Conservation (phyloP, 2,113 vertebrate species). For the Bambusicola thoracicus region DNA sequence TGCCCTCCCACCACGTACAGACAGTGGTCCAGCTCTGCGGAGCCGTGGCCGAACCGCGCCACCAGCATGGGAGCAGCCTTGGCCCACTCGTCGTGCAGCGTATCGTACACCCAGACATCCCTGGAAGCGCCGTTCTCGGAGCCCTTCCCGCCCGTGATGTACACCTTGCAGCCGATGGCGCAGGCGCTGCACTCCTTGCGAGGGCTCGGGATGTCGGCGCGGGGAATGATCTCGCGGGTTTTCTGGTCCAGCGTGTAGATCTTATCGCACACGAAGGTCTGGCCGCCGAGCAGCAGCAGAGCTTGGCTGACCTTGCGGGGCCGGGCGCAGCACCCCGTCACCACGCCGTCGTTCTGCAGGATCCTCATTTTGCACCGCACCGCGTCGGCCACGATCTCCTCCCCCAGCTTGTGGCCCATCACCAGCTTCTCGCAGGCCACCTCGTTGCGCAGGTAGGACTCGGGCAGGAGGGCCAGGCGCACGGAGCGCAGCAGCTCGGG, state of each 20-base stretch:
- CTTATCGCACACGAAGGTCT: slow-evolving; percentile 87
- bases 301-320: slow-evolving; percentile 85
- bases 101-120: slow-evolving; percentile 86
- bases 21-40: slow-evolving; percentile 83
- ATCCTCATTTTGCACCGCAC: slow-evolving; percentile 85
- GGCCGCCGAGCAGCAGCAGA: slow-evolving; percentile 83
- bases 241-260: slow-evolving; percentile 83
- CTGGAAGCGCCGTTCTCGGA: slow-evolving; percentile 83
- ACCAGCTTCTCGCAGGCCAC: slow-evolving; percentile 78
- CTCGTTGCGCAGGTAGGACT: slow-evolving; percentile 54
- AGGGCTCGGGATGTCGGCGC: slow-evolving; percentile 84
- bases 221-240: slow-evolving; percentile 84
- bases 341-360: slow-evolving; percentile 82
- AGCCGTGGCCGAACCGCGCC: slow-evolving; percentile 84
- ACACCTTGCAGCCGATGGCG: slow-evolving; percentile 85
- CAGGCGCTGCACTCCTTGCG: slow-evolving; percentile 86
- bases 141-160: slow-evolving; percentile 83
- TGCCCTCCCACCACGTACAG: slow-evolving; percentile 86
- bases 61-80: slow-evolving; percentile 86
- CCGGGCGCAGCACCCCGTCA: slow-evolving; percentile 83
- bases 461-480: slow-evolving; percentile 79
- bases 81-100: slow-evolving; percentile 85
- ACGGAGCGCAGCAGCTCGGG: slow-evolving; percentile 82
- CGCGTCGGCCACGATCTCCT: slow-evolving; percentile 84
- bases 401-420: slow-evolving; percentile 83